A percentile compares a stretch with the other conserved stretches of the same genome.
These are phyloP conservation scores for Stigmatopora nigra DNA, from an alignment of 2,113 vertebrate species.

Conservation along the genomic window DNA sequence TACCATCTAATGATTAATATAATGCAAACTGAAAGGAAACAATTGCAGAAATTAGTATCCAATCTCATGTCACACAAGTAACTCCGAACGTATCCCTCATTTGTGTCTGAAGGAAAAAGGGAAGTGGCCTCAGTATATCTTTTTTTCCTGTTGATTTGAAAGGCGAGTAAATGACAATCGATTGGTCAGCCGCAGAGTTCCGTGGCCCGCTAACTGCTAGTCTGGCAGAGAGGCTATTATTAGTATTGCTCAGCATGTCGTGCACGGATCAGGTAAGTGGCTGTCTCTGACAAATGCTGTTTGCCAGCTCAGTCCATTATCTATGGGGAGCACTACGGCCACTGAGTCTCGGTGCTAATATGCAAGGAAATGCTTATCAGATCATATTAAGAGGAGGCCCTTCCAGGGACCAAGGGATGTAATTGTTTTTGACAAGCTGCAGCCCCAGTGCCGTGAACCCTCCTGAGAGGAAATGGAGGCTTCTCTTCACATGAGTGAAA, in stretches of 20 bases:
- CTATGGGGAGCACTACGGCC: constrained; percentile 55
- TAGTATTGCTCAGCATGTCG: constrained; percentile 63
- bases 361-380: constrained; percentile 75
- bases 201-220: constrained; percentile 61
- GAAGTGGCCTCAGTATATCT: constrained; percentile 44
- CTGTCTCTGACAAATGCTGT: constrained; percentile 64
- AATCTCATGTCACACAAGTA: neutral
- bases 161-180: constrained; percentile 70
- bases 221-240: constrained; percentile 68
- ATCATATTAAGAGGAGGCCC: constrained; percentile 71
- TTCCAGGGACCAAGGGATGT: constrained; percentile 56
- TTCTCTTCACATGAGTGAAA: constrained; percentile 22
- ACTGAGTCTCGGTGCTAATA: constrained; percentile 66
- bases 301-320: constrained; percentile 67
- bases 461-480: constrained; percentile 57
- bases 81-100: neutral
- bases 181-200: constrained; percentile 61
- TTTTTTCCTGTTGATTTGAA: constrained; percentile 46
- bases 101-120: constrained; percentile 30
- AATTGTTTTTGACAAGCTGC: constrained; percentile 73
- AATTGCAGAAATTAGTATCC: neutral
- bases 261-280: constrained; percentile 61
- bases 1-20: neutral
- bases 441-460: constrained; percentile 54
- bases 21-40: neutral